Percentiles rank a stretch among this genome's conserved stretches.
phyloP scores from a whole-genome alignment of 2,113 vertebrate genomes.

The Petromus typicus region DNA sequence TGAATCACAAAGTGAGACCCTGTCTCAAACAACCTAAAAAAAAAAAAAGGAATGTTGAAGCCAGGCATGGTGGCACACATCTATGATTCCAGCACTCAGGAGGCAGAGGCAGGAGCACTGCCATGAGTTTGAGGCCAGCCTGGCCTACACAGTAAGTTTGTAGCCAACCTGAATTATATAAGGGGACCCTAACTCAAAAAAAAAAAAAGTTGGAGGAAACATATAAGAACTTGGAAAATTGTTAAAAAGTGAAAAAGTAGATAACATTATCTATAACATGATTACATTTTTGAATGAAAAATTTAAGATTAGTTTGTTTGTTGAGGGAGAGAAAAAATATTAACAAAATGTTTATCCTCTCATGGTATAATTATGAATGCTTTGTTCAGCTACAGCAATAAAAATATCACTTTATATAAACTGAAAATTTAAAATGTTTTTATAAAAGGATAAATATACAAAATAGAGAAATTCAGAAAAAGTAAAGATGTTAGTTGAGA shows the following conservation, averaged over 20 bases:
- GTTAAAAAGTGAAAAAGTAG: background rate
- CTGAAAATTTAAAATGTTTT: background rate
- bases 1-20: too few relatives aligned
- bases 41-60: too few relatives aligned
- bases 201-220: too few relatives aligned
- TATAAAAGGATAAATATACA: background rate
- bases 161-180: too few relatives aligned
- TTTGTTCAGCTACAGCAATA: background rate
- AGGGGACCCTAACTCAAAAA: too few relatives aligned
- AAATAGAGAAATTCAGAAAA: background rate
- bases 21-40: too few relatives aligned
- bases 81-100: too few relatives aligned
- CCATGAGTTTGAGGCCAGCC: too few relatives aligned
- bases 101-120: too few relatives aligned
- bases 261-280: background rate
- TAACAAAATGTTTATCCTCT: background rate
- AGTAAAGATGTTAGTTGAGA: background rate
- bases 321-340: background rate
- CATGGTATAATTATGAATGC: background rate
- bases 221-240: conserved; percentile 50
- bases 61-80: too few relatives aligned
- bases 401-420: background rate
- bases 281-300: conserved; percentile 30
- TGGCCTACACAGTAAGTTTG: too few relatives aligned
- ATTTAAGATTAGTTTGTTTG: background rate